Evolutionary conservation across 1,140 invertebrate species (phyloP).

Genomic region (Charaxes varanes): DNA sequence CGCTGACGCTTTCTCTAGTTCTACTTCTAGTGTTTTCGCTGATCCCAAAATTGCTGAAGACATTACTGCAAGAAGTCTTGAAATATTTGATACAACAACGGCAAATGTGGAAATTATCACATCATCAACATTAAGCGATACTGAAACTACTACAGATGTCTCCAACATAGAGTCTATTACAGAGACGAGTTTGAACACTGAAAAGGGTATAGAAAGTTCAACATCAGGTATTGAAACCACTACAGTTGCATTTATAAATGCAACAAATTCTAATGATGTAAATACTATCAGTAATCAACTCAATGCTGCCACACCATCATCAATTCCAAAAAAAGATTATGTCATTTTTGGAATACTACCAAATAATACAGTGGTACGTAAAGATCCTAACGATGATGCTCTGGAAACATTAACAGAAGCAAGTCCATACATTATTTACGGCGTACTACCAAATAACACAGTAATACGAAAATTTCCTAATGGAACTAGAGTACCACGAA

Average conservation of each 20-base stretch:
- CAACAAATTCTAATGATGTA: slow-evolving; percentile 28
- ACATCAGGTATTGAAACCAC: slow-evolving; percentile 48
- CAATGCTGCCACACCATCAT: slow-evolving; percentile 28
- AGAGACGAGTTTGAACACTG: slow-evolving; percentile 35
- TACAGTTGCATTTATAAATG: slow-evolving; percentile 44
- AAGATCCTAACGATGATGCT: slow-evolving; percentile 79
- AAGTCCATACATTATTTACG: slow-evolving; percentile 81
- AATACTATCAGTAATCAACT: slow-evolving; percentile 32
- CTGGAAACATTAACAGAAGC: slow-evolving; percentile 79
- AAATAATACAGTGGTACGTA: slow-evolving; percentile 84
- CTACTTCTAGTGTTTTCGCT: slow-evolving; percentile 22
- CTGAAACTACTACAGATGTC: slow-evolving; percentile 30
- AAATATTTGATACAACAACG: slow-evolving; percentile 26
- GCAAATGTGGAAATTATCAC: slow-evolving; percentile 25
- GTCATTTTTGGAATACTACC: slow-evolving; percentile 82
- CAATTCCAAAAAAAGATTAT: slow-evolving; percentile 78
- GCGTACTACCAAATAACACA: slow-evolving; percentile 82
- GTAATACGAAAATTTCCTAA: slow-evolving; percentile 83
- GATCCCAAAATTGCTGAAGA: slow-evolving; percentile 29
- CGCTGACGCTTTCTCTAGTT: slow-evolving; percentile 23
- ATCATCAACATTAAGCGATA: slow-evolving; percentile 28
- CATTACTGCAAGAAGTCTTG: slow-evolving; percentile 24
- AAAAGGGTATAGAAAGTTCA: slow-evolving; percentile 36
- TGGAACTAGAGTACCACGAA: slow-evolving; percentile 81
- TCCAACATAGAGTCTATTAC: slow-evolving; percentile 30